Conservation (phyloP, 2,888 invertebrate genomes). For the Gandaritis pyraliata region DNA sequence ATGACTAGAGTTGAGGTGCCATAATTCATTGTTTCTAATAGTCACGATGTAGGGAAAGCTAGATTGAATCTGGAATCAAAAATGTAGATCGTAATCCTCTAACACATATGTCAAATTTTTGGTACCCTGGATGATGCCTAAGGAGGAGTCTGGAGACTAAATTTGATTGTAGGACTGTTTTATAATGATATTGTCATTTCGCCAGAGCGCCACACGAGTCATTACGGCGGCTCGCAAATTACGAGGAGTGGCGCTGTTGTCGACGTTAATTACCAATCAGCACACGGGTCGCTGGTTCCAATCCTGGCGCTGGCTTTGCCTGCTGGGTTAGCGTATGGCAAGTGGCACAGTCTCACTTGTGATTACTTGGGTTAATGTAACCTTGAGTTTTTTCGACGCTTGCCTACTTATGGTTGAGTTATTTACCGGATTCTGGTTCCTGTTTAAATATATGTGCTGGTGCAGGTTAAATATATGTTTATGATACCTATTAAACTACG, state of each 20-base stretch:
- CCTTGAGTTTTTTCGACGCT: not conserved
- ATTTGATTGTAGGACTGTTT: not conserved
- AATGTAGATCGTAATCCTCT: no score
- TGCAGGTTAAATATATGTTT: no score
- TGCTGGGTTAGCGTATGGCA: slow-evolving; percentile 1
- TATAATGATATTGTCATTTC: slow-evolving; percentile 8
- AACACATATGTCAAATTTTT: no score
- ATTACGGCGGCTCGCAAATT: slow-evolving; percentile 40
- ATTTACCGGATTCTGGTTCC: no score
- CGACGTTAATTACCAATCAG: slow-evolving; percentile 45
- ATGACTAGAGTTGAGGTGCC: no score
- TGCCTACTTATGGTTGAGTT: not conserved
- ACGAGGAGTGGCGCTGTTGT: slow-evolving; percentile 30
- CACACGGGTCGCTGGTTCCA: slow-evolving; percentile 42
- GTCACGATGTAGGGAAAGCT: no score
- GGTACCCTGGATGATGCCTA: no score
- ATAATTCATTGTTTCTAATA: no score
- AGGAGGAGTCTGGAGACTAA: not conserved
- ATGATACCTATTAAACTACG: no score
- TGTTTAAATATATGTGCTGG: no score
- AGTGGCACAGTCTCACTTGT: not conserved
- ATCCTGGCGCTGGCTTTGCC: slow-evolving; percentile 26
- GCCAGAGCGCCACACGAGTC: slow-evolving; percentile 6
- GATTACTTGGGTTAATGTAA: not conserved
- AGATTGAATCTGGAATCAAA: no score